Evolutionary conservation across 2,888 invertebrate genomes (phyloP).

Genomic region (Cephonodes hylas): DNA sequence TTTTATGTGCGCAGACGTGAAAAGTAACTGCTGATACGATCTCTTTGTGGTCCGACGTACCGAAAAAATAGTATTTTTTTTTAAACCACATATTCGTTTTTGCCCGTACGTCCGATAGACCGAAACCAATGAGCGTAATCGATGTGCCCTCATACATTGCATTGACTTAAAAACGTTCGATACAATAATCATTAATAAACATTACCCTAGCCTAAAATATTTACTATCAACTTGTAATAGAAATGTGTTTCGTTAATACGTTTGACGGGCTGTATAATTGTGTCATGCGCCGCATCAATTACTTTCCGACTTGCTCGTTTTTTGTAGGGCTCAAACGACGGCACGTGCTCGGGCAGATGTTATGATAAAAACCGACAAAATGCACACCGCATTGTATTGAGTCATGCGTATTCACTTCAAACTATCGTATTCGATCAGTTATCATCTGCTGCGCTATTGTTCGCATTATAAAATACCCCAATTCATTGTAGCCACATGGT

Average conservation of each 20-base stretch:
- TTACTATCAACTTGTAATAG: constrained; percentile 61
- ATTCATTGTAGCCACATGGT: constrained; percentile 5
- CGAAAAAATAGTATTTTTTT: not conserved
- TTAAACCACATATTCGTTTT: constrained; percentile 19
- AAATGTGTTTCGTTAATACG: constrained; percentile 56
- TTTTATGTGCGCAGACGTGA: constrained; percentile 47
- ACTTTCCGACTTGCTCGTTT: constrained; percentile 30
- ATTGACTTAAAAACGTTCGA: constrained; percentile 45
- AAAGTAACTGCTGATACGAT: constrained; percentile 43
- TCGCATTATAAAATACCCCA: not conserved
- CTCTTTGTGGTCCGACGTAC: constrained; percentile 18
- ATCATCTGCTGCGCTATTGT: constrained; percentile 46
- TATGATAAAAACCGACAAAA: constrained; percentile 52
- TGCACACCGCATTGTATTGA: constrained; percentile 48
- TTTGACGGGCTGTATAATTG: constrained; percentile 49
- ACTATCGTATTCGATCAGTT: constrained; percentile 52
- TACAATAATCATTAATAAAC: constrained; percentile 46
- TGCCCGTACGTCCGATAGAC: constrained; percentile 31
- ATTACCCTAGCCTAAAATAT: constrained; percentile 43
- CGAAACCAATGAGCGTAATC: constrained; percentile 49
- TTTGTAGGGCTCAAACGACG: constrained; percentile 32
- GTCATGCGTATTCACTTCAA: constrained; percentile 44
- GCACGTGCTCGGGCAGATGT: constrained; percentile 60
- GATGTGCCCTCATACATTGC: constrained; percentile 45
- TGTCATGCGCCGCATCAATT: constrained; percentile 35